These are phyloP conservation scores for Martes martes DNA, from an alignment of 2,113 vertebrate genomes.

Conservation along the genomic window DNA sequence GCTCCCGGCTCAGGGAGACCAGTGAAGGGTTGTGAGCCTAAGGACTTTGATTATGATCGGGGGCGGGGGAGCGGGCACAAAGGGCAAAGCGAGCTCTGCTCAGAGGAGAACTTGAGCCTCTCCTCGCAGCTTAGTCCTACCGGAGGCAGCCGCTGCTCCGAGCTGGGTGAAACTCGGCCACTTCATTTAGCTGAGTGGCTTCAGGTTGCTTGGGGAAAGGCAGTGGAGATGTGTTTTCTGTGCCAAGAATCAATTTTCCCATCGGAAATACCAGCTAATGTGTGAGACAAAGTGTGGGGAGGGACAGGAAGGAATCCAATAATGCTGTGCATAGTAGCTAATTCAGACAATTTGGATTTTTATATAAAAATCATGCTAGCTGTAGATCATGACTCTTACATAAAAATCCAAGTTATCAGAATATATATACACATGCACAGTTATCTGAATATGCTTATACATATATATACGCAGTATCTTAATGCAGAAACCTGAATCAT, in stretches of 20 bases:
- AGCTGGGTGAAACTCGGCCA: neutral
- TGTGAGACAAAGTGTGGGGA: neutral
- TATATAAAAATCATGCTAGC: neutral
- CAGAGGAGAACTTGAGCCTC: neutral
- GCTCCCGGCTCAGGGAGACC: neutral
- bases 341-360: neutral
- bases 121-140: neutral
- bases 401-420: too few relatives aligned
- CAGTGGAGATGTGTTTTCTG: neutral
- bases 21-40: neutral
- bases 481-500: slow-evolving; percentile 8
- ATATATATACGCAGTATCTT: neutral
- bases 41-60: neutral
- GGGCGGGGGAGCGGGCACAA: rapidly evolving
- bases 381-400: too few relatives aligned
- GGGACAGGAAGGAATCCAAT: neutral
- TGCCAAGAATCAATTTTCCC: neutral
- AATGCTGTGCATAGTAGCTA: neutral
- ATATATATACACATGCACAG: too few relatives aligned
- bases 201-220: neutral
- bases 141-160: neutral
- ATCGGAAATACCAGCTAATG: neutral
- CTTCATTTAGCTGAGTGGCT: neutral
- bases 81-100: neutral
- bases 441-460: neutral